A percentile compares a stretch with the other conserved stretches of the same genome.
Evolutionary conservation across 2,113 vertebrate genomes (phyloP).

Genomic region (Pedionomus torquatus): DNA sequence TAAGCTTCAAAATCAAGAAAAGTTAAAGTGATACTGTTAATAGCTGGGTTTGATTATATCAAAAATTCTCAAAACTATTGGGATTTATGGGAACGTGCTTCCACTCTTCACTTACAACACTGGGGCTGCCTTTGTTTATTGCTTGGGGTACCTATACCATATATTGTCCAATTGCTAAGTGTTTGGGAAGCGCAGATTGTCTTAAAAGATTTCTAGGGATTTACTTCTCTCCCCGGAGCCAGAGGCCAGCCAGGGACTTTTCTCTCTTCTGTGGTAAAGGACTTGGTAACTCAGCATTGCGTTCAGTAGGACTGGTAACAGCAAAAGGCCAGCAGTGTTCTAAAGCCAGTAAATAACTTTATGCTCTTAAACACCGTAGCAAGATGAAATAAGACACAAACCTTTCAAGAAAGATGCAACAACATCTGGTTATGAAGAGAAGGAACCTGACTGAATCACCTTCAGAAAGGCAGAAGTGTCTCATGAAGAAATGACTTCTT

Average conservation of each 20-base stretch:
- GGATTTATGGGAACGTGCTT: background rate
- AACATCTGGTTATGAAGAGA: background rate
- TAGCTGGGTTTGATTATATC: background rate
- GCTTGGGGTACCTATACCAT: too few species aligned
- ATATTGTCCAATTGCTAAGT: too few species aligned
- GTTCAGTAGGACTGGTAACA: background rate
- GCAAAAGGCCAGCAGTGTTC: background rate
- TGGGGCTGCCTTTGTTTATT: background rate
- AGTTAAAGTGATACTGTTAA: background rate
- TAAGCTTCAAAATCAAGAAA: background rate
- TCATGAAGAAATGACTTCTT: background rate
- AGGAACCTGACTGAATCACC: background rate
- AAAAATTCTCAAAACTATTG: background rate
- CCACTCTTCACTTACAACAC: background rate
- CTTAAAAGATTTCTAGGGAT: background rate
- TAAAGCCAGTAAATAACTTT: background rate
- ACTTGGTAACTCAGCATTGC: background rate
- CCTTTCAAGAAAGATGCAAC: background rate
- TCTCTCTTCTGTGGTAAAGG: background rate
- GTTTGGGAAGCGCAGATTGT: background rate
- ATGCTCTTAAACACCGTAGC: fast-evolving
- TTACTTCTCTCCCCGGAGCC: background rate
- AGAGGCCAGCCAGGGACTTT: background rate
- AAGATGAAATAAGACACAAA: background rate
- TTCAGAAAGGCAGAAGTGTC: background rate